Base-by-base conservation (phyloP, 2,113 vertebrate genomes). In the Fulmarus glacialis region DNA sequence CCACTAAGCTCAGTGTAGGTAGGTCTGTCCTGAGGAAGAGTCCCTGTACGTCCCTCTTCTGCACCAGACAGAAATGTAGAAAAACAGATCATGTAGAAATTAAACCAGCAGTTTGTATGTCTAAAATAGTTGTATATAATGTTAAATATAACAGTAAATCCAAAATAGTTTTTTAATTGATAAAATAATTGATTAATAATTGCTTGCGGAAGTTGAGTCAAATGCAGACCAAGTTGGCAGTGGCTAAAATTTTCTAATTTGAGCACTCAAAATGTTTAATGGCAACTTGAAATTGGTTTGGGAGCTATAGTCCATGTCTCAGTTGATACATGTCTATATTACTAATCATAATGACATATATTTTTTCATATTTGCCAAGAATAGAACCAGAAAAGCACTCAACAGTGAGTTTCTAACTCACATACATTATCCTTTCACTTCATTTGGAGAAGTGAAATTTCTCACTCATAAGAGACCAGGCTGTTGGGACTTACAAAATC, bases 401-500 rank as follows among this genome's bases (percentile, higher is more conserved):
- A 20, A 11, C 9, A 60, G 55, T 22, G 36, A 78, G 43, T 9
- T 89, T 17, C 75, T 62, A 45, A 60, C 40, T 71, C 38, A 47
- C 79, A 43, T 36, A 18, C 7, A 16, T 89, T 75, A 70, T 60
- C 48, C 53, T 80, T 77, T 80, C 77, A n/a, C 58, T 83, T 83
- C 27, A 52, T 53, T 86, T 73, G 36, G 53, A 74, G 59, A 81
- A 93, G 82, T 78, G 75, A 64, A 72, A 94, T 96, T 92, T 93
- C 85, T 89, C 68, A 82, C 79, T 95, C 52, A 24, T 18, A 81
- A 48, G 64, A 78, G 81, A 96, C 71, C 87, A 93, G 91, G 88
- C 97, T 97, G 97, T 75, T 97, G 84, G 92, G 75, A 93, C 72
- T 75, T 79, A 80, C 1, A 81, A 89, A 97, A 96, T 91, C 96